Evolutionary conservation across 1,140 invertebrate genomes (phyloP).

Genomic region (Ips nitidus): DNA sequence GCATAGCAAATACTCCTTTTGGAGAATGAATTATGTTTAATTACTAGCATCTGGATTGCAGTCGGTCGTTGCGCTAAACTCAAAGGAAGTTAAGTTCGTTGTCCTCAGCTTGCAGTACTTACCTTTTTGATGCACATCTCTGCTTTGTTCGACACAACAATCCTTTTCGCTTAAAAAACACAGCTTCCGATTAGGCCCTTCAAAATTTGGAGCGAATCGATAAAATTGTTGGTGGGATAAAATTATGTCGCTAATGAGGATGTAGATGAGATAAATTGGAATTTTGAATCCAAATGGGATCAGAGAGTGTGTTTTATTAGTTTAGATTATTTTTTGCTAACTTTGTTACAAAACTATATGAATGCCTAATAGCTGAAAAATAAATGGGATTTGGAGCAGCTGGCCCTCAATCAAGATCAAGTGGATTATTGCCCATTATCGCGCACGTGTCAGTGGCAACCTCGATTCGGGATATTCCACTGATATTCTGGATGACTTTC

Average conservation of each 20-base stretch:
- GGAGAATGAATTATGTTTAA: constrained; percentile 14
- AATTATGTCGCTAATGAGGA: neutral
- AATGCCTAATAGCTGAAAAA: neutral
- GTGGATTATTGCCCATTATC: neutral
- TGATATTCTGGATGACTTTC: constrained; percentile 8
- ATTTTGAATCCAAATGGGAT: no score
- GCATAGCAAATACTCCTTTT: constrained; percentile 11
- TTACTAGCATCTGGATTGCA: constrained; percentile 16
- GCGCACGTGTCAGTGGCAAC: constrained; percentile 10
- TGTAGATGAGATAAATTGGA: neutral
- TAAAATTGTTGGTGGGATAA: neutral
- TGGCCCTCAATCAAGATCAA: constrained; percentile 5
- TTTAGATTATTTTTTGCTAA: no score
- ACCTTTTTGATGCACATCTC: neutral
- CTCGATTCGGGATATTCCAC: constrained; percentile 3
- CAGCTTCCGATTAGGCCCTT: neutral
- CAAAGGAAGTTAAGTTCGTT: constrained; percentile 3
- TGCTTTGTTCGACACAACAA: no score
- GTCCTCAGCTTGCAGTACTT: constrained; percentile 1
- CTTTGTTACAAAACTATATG: no score
- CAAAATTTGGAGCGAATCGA: no score
- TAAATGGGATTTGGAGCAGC: neutral
- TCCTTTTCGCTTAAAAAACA: neutral
- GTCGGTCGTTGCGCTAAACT: neutral
- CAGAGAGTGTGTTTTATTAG: no score